Conservation (phyloP, 2,888 invertebrate species). For the Onthophagus sagittarius region DNA sequence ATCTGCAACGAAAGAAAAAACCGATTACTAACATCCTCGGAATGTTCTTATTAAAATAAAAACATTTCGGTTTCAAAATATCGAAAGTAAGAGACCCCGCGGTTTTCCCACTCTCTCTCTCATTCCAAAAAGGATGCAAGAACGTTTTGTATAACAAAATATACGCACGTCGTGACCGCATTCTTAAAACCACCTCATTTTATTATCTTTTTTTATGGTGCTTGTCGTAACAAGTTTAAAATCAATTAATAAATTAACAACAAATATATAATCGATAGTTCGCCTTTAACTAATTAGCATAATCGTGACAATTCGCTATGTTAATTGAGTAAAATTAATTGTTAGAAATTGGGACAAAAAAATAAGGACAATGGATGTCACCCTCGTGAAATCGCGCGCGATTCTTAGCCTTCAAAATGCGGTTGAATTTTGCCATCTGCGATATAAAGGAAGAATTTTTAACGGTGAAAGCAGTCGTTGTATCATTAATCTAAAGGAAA, state of each 20-base stretch:
- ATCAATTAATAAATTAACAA: neutral
- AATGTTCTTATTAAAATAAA: neutral
- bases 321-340: neutral
- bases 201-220: neutral
- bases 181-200: neutral
- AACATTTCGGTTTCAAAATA: neutral
- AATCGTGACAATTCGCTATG: neutral
- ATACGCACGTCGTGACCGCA: neutral
- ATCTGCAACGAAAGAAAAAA: conserved; percentile 54
- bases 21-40: neutral
- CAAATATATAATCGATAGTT: too few species aligned
- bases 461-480: too few species aligned
- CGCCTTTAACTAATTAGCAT: neutral
- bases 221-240: neutral
- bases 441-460: too few species aligned
- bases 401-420: too few species aligned
- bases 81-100: neutral
- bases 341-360: neutral
- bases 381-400: too few species aligned
- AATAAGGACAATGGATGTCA: too few species aligned
- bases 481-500: too few species aligned
- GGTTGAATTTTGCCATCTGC: too few species aligned
- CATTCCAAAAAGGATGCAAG: too few species aligned
- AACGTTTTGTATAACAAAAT: neutral
- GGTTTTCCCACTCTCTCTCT: too few species aligned